Evolutionary conservation across 2,797 vertebrate genomes (phyloP).

Genomic region (Sebastes matsubarae): DNA sequence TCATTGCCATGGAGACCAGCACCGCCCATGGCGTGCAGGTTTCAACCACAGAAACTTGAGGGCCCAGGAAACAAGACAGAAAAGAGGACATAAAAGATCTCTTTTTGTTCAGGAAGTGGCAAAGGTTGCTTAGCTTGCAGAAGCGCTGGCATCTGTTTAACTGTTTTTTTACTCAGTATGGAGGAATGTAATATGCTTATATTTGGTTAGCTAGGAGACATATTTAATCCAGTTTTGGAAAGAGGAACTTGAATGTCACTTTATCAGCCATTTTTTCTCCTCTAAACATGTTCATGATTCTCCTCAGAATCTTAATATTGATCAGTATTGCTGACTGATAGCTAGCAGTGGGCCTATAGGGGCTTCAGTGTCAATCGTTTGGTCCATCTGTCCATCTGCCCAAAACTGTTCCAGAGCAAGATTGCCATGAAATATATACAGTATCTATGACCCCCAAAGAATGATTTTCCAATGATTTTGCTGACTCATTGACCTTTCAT

Average conservation of each 20-base stretch:
- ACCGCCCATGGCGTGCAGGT: slow-evolving; percentile 14
- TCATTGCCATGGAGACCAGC: slow-evolving; percentile 38
- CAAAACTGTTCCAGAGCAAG: neutral
- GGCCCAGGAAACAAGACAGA: slow-evolving; percentile 30
- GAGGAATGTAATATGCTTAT: neutral
- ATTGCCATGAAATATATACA: neutral
- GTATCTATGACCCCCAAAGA: neutral
- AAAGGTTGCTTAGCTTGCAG: slow-evolving; percentile 31
- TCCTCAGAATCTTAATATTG: neutral
- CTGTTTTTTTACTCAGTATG: neutral
- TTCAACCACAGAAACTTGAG: slow-evolving; percentile 42
- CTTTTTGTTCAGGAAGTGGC: slow-evolving; percentile 50
- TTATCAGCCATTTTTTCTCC: neutral
- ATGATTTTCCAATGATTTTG: neutral
- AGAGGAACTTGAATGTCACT: neutral
- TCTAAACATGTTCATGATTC: neutral
- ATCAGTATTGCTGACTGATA: neutral
- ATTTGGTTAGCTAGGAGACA: neutral
- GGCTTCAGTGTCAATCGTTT: slow-evolving; percentile 12
- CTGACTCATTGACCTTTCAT: slow-evolving; percentile 13
- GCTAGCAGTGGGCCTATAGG: neutral
- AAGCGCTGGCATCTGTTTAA: neutral
- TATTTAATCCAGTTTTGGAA: neutral
- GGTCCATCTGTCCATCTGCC: slow-evolving; percentile 6
- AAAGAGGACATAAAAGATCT: slow-evolving; percentile 45